These are phyloP conservation scores for Drosophila siamana DNA, from an alignment of 2,888 invertebrate species.

Conservation along the genomic window DNA sequence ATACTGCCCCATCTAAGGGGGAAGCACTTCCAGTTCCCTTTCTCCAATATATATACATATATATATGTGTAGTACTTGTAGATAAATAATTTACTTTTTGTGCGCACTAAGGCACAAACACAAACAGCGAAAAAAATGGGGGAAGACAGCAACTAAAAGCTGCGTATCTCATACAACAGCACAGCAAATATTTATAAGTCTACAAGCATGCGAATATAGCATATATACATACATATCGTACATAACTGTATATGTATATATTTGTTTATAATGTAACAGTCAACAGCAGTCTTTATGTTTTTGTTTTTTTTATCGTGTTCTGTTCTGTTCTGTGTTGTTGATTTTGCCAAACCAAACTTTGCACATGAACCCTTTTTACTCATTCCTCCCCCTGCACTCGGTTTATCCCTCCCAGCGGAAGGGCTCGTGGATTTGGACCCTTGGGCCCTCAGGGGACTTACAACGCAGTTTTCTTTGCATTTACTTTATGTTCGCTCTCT, in stretches of 20 bases:
- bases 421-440: slow-evolving; percentile 29
- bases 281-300: slow-evolving; percentile 10
- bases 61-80: slow-evolving; percentile 52
- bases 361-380: slow-evolving; percentile 69
- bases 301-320: slow-evolving; percentile 16
- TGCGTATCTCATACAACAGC: slow-evolving; percentile 69
- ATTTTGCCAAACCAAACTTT: slow-evolving; percentile 76
- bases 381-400: slow-evolving; percentile 10
- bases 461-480: slow-evolving; percentile 63
- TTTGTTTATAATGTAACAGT: slow-evolving; percentile 74
- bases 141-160: slow-evolving; percentile 49
- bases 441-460: slow-evolving; percentile 31
- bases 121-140: slow-evolving; percentile 39
- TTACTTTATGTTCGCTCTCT: slow-evolving; percentile 28
- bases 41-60: slow-evolving; percentile 50
- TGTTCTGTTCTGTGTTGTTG: slow-evolving; percentile 67
- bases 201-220: slow-evolving; percentile 25
- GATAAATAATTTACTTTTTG: slow-evolving; percentile 82
- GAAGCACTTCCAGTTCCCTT: slow-evolving; percentile 71
- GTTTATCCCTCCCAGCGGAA: slow-evolving; percentile 11
- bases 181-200: slow-evolving; percentile 72
- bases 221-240: slow-evolving; percentile 19
- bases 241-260: slow-evolving; percentile 46
- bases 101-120: slow-evolving; percentile 80
- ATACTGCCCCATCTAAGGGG: slow-evolving; percentile 43